Conservation (phyloP, 1,140 invertebrate species). For the Aphis craccivora region DNA sequence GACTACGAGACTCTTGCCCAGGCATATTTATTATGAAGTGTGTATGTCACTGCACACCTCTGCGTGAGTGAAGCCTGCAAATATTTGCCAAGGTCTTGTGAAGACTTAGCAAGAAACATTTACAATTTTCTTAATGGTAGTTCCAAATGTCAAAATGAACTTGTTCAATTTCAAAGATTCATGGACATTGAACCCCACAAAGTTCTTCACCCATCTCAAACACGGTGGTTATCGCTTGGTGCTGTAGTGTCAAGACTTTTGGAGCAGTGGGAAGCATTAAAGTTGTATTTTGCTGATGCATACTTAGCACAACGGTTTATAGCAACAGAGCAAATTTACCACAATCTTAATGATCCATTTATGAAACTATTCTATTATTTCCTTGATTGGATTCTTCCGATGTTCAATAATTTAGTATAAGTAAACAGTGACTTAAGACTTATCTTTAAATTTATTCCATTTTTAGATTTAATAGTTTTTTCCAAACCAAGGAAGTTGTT, state of each 20-base stretch:
- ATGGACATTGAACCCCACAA: constrained; percentile 60
- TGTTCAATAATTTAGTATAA: constrained; percentile 6
- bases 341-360: constrained; percentile 37
- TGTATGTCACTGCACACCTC: constrained; percentile 64
- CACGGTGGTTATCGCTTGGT: constrained; percentile 62
- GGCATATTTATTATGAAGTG: constrained; percentile 64
- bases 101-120: not conserved
- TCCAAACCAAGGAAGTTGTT: not conserved
- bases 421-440: not conserved
- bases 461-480: not conserved
- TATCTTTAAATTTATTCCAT: not conserved
- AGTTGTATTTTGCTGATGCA: constrained; percentile 59
- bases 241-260: constrained; percentile 61
- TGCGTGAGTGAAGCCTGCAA: constrained; percentile 62
- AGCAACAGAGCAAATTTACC: not conserved
- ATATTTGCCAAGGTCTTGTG: constrained; percentile 61
- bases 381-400: constrained; percentile 29
- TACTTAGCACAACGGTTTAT: not conserved
- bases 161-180: constrained; percentile 59
- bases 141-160: not conserved
- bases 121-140: not conserved
- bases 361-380: constrained; percentile 52
- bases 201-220: constrained; percentile 61
- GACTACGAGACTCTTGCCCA: constrained; percentile 61
- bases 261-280: constrained; percentile 62